These are phyloP conservation scores for Tursiops truncatus DNA, from an alignment of 2,113 vertebrate species.

Conservation along the genomic window DNA sequence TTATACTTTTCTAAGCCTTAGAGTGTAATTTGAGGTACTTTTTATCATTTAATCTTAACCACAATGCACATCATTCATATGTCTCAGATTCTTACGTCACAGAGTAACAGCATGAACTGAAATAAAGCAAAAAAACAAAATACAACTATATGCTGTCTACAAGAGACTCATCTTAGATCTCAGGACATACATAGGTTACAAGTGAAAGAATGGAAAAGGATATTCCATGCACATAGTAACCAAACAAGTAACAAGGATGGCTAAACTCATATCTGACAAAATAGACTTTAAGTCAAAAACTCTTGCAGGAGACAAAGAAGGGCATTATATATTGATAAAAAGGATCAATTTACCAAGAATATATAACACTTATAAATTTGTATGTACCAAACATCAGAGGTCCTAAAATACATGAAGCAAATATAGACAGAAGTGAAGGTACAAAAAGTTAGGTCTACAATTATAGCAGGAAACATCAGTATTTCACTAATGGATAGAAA, in stretches of 20 bases:
- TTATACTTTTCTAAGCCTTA: not conserved
- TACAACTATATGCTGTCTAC: not conserved
- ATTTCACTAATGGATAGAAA: not conserved
- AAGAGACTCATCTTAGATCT: not conserved
- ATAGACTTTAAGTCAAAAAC: not conserved
- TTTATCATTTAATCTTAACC: not conserved
- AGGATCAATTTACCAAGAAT: not conserved
- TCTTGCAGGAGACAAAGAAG: not conserved
- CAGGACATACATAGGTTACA: not conserved
- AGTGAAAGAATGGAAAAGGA: not conserved
- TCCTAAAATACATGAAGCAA: not conserved
- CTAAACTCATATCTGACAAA: not conserved
- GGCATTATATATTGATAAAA: not conserved
- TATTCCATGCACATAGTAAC: not conserved
- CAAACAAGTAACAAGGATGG: not conserved
- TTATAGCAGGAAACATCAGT: not conserved
- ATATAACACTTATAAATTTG: not conserved
- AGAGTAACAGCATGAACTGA: not conserved
- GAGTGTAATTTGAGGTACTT: not conserved
- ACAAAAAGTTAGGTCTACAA: not conserved
- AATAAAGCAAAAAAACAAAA: not conserved
- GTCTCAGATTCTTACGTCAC: not conserved
- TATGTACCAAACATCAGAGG: not conserved
- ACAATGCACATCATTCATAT: not conserved
- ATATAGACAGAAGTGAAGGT: not conserved